Evolutionary conservation across 1,140 invertebrate species (phyloP).

Genomic region (Hyphantria cunea): DNA sequence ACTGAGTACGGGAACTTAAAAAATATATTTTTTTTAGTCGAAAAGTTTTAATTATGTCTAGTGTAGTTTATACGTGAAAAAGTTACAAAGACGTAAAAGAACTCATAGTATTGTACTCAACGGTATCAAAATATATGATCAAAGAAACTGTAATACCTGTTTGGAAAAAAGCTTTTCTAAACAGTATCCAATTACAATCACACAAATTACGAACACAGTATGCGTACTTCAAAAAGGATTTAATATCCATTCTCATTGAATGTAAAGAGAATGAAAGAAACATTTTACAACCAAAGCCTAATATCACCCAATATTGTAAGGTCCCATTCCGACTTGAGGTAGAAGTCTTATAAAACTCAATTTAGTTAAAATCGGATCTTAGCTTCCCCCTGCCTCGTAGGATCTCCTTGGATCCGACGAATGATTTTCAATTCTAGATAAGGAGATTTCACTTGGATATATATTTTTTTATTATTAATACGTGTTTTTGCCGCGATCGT

Average conservation of each 20-base stretch:
- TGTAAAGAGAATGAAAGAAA: constrained; percentile 14
- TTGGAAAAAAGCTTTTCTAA: too few relatives aligned
- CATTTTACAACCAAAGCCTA: constrained; percentile 19
- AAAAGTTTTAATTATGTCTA: too few relatives aligned
- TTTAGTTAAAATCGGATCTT: constrained; percentile 58
- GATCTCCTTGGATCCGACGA: constrained; percentile 40
- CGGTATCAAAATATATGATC: too few relatives aligned
- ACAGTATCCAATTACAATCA: too few relatives aligned
- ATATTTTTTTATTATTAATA: constrained; percentile 47
- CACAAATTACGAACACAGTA: too few relatives aligned
- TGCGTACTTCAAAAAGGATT: too few relatives aligned
- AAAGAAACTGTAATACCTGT: too few relatives aligned
- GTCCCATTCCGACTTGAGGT: constrained; percentile 36
- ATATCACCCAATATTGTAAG: constrained; percentile 34
- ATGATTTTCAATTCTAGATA: constrained; percentile 59
- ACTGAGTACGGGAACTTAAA: too few relatives aligned
- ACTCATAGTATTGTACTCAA: too few relatives aligned
- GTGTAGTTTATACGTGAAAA: too few relatives aligned
- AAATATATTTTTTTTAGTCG: too few relatives aligned
- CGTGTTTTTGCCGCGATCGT: constrained; percentile 8
- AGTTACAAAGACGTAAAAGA: neutral
- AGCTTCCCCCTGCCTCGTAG: constrained; percentile 40
- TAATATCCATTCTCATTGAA: too few relatives aligned
- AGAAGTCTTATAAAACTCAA: constrained; percentile 57
- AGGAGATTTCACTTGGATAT: constrained; percentile 44